These are phyloP conservation scores for Imbricaverruca yamaguchii DNA, from an alignment of 2,888 invertebrate genomes.

Conservation along the genomic window DNA sequence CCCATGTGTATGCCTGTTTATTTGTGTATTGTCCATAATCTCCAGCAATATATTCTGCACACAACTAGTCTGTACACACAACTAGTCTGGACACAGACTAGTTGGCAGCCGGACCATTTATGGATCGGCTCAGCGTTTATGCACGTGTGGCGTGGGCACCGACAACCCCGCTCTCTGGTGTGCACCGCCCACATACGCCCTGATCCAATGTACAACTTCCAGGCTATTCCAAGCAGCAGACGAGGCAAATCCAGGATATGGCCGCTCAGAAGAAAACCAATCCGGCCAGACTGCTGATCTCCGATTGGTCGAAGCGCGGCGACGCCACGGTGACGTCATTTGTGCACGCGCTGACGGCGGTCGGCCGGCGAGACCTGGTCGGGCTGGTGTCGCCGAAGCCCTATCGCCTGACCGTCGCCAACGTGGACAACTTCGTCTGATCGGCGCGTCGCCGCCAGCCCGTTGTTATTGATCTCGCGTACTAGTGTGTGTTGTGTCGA, in stretches of 20 bases:
- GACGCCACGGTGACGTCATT: conserved; percentile 4
- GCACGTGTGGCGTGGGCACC: too few species aligned
- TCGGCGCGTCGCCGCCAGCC: not conserved
- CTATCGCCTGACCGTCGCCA: not conserved
- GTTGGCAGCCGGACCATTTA: too few species aligned
- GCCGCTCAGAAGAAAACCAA: not conserved
- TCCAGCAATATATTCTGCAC: too few species aligned
- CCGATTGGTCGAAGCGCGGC: conserved; percentile 11
- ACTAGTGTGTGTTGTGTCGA: too few species aligned
- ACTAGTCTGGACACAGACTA: too few species aligned
- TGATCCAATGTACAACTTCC: not conserved
- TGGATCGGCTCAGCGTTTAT: too few species aligned
- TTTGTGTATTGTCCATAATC: too few species aligned
- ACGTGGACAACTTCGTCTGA: conserved; percentile 19
- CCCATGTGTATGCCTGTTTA: too few species aligned
- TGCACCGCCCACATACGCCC: too few species aligned
- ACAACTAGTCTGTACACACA: too few species aligned
- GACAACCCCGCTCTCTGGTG: too few species aligned
- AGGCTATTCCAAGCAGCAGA: conserved; percentile 6
- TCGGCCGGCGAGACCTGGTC: not conserved
- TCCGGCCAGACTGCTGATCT: not conserved
- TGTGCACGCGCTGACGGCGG: not conserved
- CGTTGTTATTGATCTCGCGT: not conserved
- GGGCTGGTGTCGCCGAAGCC: not conserved
- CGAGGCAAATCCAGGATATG: not conserved